These are phyloP conservation scores for Drosophila longiperda DNA, from an alignment of 2,888 invertebrate genomes.

Conservation along the genomic window DNA sequence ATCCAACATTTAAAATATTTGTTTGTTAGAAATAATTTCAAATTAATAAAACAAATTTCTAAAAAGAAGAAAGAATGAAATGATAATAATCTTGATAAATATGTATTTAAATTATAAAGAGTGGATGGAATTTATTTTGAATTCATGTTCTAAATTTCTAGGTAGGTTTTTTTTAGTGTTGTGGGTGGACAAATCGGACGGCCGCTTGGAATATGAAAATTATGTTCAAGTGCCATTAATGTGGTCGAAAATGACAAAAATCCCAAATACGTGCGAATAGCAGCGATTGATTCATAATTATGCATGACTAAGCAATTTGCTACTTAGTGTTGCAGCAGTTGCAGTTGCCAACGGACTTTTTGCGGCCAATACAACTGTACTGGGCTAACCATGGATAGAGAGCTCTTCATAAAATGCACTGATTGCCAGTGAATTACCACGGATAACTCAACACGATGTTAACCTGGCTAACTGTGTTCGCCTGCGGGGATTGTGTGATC, in stretches of 20 bases:
- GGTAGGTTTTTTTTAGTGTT: not conserved
- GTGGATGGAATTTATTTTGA: not conserved
- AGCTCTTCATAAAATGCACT: slow-evolving; percentile 41
- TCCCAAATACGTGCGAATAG: slow-evolving; percentile 75
- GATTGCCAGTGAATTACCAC: slow-evolving; percentile 43
- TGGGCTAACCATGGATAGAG: slow-evolving; percentile 34
- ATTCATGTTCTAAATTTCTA: not conserved
- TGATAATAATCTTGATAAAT: not conserved
- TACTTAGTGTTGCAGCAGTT: slow-evolving; percentile 29
- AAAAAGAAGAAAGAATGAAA: not conserved
- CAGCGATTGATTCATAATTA: slow-evolving; percentile 60
- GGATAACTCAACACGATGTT: slow-evolving; percentile 33
- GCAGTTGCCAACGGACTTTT: slow-evolving; percentile 21
- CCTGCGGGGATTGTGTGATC: not conserved
- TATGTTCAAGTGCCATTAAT: slow-evolving; percentile 21
- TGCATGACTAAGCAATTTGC: slow-evolving; percentile 49
- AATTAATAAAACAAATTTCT: not conserved
- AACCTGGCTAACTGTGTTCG: slow-evolving; percentile 24
- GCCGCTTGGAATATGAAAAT: slow-evolving; percentile 51
- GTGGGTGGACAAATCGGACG: not conserved
- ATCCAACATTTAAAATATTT: not conserved
- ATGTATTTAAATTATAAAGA: not conserved
- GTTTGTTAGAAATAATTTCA: not conserved
- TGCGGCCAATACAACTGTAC: slow-evolving; percentile 1
- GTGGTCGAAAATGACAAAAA: slow-evolving; percentile 52